Evolutionary conservation across 2,888 invertebrate species (phyloP), one percentile per base, ranked within the genome.

Genomic region (Cantharis rustica): DNA sequence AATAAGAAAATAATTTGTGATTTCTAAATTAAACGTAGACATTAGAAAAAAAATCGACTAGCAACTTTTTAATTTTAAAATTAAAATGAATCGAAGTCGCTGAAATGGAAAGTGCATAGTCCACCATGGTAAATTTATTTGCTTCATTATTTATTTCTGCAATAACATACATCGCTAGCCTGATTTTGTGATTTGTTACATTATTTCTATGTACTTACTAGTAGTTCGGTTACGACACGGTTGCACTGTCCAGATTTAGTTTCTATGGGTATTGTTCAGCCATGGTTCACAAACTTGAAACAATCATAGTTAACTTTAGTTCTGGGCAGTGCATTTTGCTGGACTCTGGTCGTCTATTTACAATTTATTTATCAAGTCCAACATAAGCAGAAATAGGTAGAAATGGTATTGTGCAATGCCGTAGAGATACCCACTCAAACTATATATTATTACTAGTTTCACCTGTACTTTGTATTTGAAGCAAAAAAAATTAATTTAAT

Each of bases 201-300:
- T 66, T 66, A 66, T 66, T 17, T 66, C 23, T 20, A 20, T 20
- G 17, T 20, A 66, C 20, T 66, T 66, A 20, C 17, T 66, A 66
- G 64, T 66, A 20, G 16, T 66, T 74, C 26, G 74, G 74, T 74
- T 20, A 66, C 64, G 17, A 66, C 77, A 77, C 79, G 77, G 76
- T 79, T 82, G 82, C 83, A 81, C 72, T 80, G 82, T 81, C 81
- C 84, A 77, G 80, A 79, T 80, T 77, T 78, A 84, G 83, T 84
- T 84, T 84, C 81, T 84, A 84, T 84, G 83, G 81, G 82, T 79
- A 85, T 85, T 85, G 85, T 85, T 85, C 82, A 80, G 82, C 83
- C 84, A 85, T 84, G 85, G 84, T 85, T 84, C 85, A 85, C 84
- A 85, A 84, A 84, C 84, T 85, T 82, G 83, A 80, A 84, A 84